phyloP scores from a whole-genome alignment of 2,888 invertebrate genomes.

The Biston betularia region DNA sequence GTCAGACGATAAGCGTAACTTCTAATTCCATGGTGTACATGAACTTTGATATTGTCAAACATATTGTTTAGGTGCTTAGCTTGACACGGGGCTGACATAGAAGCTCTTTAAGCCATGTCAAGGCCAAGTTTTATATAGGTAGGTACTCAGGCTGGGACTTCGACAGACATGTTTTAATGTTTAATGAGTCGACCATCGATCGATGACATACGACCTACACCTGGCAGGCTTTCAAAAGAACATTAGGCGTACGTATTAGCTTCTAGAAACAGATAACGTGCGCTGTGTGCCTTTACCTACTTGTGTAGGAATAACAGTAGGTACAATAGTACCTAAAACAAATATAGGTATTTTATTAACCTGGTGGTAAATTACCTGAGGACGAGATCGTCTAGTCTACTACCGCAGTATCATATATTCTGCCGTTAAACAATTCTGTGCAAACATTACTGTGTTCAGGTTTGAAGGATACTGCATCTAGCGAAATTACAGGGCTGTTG shows the following conservation, averaged over 20 bases:
- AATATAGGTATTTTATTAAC: too few species aligned
- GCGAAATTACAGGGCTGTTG: too few species aligned
- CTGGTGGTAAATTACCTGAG: too few species aligned
- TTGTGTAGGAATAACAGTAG: too few species aligned
- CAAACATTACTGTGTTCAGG: too few species aligned
- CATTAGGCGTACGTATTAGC: conserved; percentile 40
- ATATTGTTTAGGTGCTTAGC: conserved; percentile 3
- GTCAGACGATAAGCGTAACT: neutral
- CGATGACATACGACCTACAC: conserved; percentile 59
- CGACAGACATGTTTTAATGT: conserved; percentile 78
- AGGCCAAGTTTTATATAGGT: conserved; percentile 55
- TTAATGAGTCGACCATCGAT: conserved; percentile 73
- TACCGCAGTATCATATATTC: too few species aligned
- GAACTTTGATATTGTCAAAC: conserved; percentile 22
- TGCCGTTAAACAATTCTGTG: too few species aligned
- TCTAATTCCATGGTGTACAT: neutral
- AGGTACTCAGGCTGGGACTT: conserved; percentile 63
- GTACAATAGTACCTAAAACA: too few species aligned
- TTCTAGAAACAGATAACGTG: neutral
- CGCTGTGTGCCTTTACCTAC: neutral
- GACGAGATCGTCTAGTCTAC: too few species aligned
- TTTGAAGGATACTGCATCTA: too few species aligned
- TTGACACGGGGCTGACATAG: conserved; percentile 11
- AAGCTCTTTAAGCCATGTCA: conserved; percentile 56
- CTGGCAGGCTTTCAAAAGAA: conserved; percentile 50